Conservation (phyloP, 2,113 vertebrate species). For the Cettia cetti region DNA sequence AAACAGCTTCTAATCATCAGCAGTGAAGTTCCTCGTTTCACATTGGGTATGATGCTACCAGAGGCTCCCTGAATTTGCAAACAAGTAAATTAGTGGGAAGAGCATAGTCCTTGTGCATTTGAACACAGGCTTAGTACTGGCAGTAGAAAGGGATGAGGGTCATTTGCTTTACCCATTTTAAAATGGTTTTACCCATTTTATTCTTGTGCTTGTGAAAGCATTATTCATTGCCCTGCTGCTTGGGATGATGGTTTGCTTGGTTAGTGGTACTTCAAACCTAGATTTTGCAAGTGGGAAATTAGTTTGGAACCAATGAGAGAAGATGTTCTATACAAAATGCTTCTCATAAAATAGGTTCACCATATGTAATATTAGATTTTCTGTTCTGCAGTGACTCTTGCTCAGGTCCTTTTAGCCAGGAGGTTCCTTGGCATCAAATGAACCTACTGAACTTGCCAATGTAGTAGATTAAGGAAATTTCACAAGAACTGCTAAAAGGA, state of each 20-base stretch:
- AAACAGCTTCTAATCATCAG: background rate
- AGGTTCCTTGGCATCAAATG: background rate
- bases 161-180: background rate
- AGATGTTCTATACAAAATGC: rapidly evolving
- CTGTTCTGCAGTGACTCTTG: background rate
- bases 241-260: background rate
- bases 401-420: background rate
- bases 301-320: background rate
- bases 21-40: constrained; percentile 4
- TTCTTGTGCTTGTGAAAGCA: background rate
- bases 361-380: background rate
- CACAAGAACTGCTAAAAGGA: background rate
- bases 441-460: background rate
- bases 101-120: background rate
- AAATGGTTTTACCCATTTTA: background rate
- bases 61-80: constrained; percentile 18
- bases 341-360: background rate
- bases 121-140: background rate
- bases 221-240: background rate
- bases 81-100: background rate
- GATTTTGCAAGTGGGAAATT: background rate
- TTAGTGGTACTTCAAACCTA: background rate
- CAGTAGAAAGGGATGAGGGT: background rate
- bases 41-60: background rate
- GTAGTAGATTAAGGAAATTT: background rate